Evolutionary conservation across 2,113 vertebrate species (phyloP).

Genomic region (Trematocara macrostoma): DNA sequence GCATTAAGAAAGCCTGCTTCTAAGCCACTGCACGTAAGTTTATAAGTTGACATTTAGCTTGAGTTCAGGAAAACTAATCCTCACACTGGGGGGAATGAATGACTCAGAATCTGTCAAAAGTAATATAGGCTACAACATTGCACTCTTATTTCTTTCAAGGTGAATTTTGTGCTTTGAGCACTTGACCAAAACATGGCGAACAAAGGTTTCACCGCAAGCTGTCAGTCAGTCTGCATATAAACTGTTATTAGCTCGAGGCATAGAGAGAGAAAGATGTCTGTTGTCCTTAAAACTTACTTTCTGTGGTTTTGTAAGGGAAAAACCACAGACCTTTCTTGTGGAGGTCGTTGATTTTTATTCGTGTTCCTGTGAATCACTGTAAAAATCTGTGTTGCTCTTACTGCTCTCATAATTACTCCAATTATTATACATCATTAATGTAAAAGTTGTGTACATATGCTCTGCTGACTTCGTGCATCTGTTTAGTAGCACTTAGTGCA

Average conservation of each 20-base stretch:
- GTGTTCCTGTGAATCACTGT: not conserved
- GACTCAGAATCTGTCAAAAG: constrained; percentile 16
- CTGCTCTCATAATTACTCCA: not conserved
- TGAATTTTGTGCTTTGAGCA: not conserved
- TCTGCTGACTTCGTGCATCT: constrained; percentile 39
- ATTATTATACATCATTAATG: constrained; percentile 41
- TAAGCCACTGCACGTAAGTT: not conserved
- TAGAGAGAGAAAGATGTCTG: not conserved
- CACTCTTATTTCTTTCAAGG: not conserved
- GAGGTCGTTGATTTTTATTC: not conserved
- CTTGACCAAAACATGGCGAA: not conserved
- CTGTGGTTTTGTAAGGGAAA: not conserved
- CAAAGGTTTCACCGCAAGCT: not conserved
- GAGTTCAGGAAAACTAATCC: constrained; percentile 22
- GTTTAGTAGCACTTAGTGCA: not conserved
- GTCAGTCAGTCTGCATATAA: not conserved
- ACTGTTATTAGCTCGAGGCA: not conserved
- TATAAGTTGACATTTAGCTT: constrained; percentile 10
- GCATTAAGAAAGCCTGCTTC: not conserved
- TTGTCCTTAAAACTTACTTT: not conserved
- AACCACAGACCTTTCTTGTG: not conserved
- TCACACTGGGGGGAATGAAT: not conserved
- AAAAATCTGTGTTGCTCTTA: not conserved
- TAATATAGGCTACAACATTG: not conserved
- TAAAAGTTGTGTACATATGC: constrained; percentile 26